These are phyloP conservation scores for Nasonia longicornis DNA, from an alignment of 1,140 invertebrate species.

Conservation along the genomic window DNA sequence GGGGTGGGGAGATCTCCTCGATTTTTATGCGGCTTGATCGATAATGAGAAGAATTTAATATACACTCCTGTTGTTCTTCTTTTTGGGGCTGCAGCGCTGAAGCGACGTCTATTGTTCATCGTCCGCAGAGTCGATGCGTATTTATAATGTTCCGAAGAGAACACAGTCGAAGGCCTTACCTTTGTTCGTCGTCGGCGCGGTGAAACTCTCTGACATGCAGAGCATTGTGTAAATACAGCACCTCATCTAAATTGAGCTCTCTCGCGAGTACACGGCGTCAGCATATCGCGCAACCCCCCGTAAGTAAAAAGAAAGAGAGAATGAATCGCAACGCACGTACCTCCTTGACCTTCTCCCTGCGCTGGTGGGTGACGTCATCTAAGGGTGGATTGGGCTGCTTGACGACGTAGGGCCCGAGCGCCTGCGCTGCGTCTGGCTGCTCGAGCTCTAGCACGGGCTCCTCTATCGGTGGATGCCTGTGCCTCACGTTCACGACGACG, in stretches of 20 bases:
- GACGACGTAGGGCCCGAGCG: constrained; percentile 68
- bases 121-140: too few species aligned
- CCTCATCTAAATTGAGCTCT: too few species aligned
- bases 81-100: not conserved
- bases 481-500: constrained; percentile 58
- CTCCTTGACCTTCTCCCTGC: constrained; percentile 83
- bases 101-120: too few species aligned
- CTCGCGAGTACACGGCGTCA: not conserved
- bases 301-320: not conserved
- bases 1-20: not conserved
- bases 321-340: constrained; percentile 52
- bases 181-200: too few species aligned
- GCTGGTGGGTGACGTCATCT: constrained; percentile 70
- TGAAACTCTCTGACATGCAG: too few species aligned
- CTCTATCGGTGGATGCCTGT: constrained; percentile 55
- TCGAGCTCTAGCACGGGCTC: constrained; percentile 56
- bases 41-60: constrained; percentile 1
- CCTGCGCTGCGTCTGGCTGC: constrained; percentile 64
- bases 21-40: not conserved
- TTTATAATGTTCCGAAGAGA: too few species aligned
- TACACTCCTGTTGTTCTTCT: not conserved
- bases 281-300: not conserved
- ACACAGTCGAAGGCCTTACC: too few species aligned
- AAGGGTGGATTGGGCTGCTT: constrained; percentile 73
- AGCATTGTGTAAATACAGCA: too few species aligned